Evolutionary conservation across 2,113 vertebrate species (phyloP), one percentile per base, ranked within the genome.

Genomic region (Pholis gunnellus): DNA sequence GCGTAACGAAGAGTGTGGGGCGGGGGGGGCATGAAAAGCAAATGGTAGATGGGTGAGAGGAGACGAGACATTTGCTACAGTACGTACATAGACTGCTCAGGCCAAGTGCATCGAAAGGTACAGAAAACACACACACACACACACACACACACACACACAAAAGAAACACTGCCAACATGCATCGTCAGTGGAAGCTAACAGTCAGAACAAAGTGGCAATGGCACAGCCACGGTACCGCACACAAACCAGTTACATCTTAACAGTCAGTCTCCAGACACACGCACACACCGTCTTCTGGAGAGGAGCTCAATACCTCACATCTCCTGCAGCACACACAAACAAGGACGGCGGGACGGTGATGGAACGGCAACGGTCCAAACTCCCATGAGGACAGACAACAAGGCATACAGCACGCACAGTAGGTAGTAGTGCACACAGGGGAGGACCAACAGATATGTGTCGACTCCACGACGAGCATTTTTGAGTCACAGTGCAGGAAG

Each of bases 141-240:
- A n/a, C 46, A 6, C 48, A 17, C 48, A 50, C 48, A 50, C 18
- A 50, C 2, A 50, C 1, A 89, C 78, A 87, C 48, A 72, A 90
- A 73, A 81, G 65, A 73, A 64, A 92, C 89, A 90, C 87, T 90
- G 92, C 91, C 87, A 86, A 72, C 93, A 93, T 94, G 94, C 94
- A 92, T 91, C 89, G 22, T 83, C 92, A 77, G 84, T 88, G 88
- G 89, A 92, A 91, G 93, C 92, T 87, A 89, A 89, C 88, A 81
- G 90, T 90, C 84, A 84, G 85, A 88, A 90, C 84, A 86, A 66
- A 81, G 88, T 90, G 86, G 87, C 87, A 60, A 88, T 67, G 82
- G 88, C 72, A 72, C 85, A 78, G 89, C 91, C 86, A 87, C 83
- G 38, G 88, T 76, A 68, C 86, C 72, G 29, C 92, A 88, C 90